Evolutionary conservation across 2,888 invertebrate species (phyloP), one percentile per base, ranked within the genome.

Genomic region (Ecdyonurus torrentis): DNA sequence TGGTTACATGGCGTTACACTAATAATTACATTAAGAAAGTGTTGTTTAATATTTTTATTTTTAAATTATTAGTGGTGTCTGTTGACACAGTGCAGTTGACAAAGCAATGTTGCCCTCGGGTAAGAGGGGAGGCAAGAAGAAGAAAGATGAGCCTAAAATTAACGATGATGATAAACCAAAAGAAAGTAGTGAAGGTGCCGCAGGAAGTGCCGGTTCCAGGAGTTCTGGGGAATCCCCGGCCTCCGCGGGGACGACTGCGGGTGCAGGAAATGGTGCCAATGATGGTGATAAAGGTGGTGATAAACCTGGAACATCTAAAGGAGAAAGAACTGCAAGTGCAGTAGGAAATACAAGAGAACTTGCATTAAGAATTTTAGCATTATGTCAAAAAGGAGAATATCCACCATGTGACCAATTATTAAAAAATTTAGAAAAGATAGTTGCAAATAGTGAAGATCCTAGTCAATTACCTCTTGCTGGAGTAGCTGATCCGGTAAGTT

Each of bases 251-350:
- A 63, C 62, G 5, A 59, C 61, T 1, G 63, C 61, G 25, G 63
- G 52, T 18, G 59, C 52, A 18, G 61, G 24, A 5, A 55, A 24
- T 2, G 61, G 53, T 2, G 61, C 15, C 19, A 63, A 59, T 18
- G 60, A 55, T 19, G 62, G 55, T 15, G 61, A 50, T 2, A 58
- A 50, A 2, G 61, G 61, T 23, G 52, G 60, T 53, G n/a, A 64
- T 25, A 50, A 66, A 53, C 52, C 25, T 63, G 59, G 18, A 64
- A 7, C 15, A 65, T 61, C 7, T 65, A 61, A n/a, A 69, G 61
- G 2, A 68, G 67, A 20, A 66, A 58, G 23, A 66, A 68, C 60
- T 64, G 58, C 60, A 62, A 69, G 20, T 66, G 60, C 3, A 68
- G 68, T 2, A 68, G 68, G 61, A 18, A 67, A 64, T 50, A 58